phyloP scores from a whole-genome alignment of 2,113 vertebrate genomes.

The Pomatorhinus ruficollis region DNA sequence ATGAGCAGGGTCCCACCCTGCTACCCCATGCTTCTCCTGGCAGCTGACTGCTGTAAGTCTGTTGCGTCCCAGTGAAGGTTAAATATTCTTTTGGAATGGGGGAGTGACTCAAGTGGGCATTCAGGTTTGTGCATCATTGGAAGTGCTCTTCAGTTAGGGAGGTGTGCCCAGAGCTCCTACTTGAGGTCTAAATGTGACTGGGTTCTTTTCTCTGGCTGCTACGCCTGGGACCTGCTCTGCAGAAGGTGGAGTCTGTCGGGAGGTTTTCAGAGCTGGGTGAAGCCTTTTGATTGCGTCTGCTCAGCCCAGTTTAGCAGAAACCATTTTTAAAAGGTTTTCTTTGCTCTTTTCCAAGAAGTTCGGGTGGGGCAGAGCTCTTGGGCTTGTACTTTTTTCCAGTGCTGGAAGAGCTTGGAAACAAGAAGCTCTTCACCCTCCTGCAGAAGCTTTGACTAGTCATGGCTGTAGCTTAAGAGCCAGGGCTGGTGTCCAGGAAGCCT shows the following conservation, averaged over 20 bases:
- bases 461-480: background rate
- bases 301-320: background rate
- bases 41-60: background rate
- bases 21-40: fast-evolving
- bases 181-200: background rate
- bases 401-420: background rate
- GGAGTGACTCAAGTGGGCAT: background rate
- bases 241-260: fast-evolving
- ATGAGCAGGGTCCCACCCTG: background rate
- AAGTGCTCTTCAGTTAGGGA: background rate
- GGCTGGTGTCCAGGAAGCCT: background rate
- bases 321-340: background rate
- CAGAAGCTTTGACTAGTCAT: background rate
- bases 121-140: background rate
- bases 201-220: background rate
- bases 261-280: background rate
- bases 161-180: background rate
- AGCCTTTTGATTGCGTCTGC: background rate
- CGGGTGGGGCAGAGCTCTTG: background rate
- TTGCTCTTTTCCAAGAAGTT: background rate
- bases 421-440: background rate
- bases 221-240: background rate
- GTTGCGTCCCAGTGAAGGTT: fast-evolving
- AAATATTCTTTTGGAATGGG: background rate
- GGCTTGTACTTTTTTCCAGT: background rate